A percentile compares a stretch with the other conserved stretches of the same genome.
phyloP scores from a whole-genome alignment of 2,113 vertebrate species.

The Numida meleagris region DNA sequence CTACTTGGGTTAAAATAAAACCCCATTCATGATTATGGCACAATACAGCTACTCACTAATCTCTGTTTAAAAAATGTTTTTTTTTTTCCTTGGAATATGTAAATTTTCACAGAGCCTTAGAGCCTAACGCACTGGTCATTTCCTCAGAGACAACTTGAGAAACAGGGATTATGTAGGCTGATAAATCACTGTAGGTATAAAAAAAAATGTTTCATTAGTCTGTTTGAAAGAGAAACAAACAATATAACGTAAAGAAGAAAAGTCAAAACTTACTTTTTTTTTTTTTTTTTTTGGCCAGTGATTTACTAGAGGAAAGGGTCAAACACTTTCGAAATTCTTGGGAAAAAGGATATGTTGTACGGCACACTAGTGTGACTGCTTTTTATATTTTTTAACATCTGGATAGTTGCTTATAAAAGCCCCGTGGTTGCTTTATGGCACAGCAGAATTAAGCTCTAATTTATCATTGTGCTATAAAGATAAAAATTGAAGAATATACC shows the following conservation, averaged over 20 bases:
- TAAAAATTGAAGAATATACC: conserved; percentile 2
- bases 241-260: background rate
- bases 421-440: background rate
- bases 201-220: background rate
- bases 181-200: background rate
- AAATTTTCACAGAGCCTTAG: background rate
- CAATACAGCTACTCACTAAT: background rate
- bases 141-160: background rate
- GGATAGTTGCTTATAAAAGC: background rate
- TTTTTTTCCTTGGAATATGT: background rate
- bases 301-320: background rate
- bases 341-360: background rate
- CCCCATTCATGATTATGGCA: background rate
- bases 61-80: background rate
- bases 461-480: background rate
- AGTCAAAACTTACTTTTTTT: background rate
- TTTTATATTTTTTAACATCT: background rate
- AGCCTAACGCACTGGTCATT: background rate
- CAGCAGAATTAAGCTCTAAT: conserved; percentile 6
- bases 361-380: background rate
- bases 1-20: background rate
- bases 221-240: background rate
- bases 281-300: background rate
- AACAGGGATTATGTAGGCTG: background rate
- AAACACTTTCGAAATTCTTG: background rate